A percentile compares a stretch with the other conserved stretches of the same genome.
Evolutionary conservation across 2,797 vertebrate species (phyloP).

Genomic region (Esox lucius): DNA sequence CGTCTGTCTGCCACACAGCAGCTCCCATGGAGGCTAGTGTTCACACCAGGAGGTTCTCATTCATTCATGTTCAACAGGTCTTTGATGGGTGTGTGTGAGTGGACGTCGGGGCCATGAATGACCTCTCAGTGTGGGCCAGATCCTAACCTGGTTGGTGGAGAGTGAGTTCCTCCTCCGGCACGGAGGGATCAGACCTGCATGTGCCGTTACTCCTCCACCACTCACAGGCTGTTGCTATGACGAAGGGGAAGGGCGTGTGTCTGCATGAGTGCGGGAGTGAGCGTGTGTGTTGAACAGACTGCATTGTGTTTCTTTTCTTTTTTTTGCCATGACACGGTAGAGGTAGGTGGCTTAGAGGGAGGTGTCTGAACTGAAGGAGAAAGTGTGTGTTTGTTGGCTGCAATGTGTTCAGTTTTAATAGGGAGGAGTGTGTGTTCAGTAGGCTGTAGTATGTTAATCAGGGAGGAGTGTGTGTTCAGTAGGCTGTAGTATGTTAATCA

Average conservation of each 20-base stretch:
- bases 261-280: neutral
- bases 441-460: too few relatives aligned
- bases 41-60: conserved; percentile 30
- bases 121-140: conserved; percentile 31
- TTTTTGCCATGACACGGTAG: too few relatives aligned
- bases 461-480: neutral
- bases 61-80: conserved; percentile 44
- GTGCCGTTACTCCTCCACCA: neutral
- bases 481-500: neutral
- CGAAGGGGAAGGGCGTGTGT: too few relatives aligned
- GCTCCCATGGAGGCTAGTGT: conserved; percentile 11
- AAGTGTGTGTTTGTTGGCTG: too few relatives aligned
- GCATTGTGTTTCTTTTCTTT: neutral
- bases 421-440: neutral
- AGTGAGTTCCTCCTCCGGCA: neutral
- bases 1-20: neutral
- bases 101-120: conserved; percentile 35
- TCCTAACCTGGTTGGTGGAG: conserved; percentile 34
- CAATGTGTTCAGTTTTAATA: too few relatives aligned
- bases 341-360: too few relatives aligned
- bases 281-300: neutral
- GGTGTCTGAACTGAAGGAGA: too few relatives aligned
- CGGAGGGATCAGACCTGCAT: neutral
- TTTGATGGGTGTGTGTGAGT: conserved; percentile 34
- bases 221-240: neutral